phyloP scores from a whole-genome alignment of 1,140 invertebrate species.

The Limonius californicus region DNA sequence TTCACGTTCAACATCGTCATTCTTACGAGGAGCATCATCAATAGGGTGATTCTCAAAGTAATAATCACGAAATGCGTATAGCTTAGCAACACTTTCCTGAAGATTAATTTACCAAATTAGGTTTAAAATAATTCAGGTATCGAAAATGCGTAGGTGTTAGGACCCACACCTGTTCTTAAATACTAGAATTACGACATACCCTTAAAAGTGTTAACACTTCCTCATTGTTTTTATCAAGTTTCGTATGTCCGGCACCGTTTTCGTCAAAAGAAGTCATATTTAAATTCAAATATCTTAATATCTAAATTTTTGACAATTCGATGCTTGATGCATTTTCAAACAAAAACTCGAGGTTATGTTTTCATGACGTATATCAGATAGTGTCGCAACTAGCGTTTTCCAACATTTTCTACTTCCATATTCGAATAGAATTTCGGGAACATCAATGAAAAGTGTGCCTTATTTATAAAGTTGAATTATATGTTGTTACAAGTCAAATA shows the following conservation, averaged over 20 bases:
- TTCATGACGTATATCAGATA: background rate
- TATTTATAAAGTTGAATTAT: no score
- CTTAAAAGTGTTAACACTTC: conserved; percentile 15
- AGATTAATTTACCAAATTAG: conserved; percentile 33
- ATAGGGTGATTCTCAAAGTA: conserved; percentile 75
- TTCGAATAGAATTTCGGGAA: no score
- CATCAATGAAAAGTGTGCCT: no score
- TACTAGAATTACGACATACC: conserved; percentile 11
- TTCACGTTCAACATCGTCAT: conserved; percentile 61
- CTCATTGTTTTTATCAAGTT: background rate
- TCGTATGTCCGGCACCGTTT: background rate
- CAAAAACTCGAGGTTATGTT: background rate
- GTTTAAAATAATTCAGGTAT: no score
- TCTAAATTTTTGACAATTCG: background rate
- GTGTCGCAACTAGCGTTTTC: no score
- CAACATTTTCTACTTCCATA: no score
- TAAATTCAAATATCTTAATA: background rate
- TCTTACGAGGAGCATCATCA: conserved; percentile 64
- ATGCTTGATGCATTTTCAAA: background rate
- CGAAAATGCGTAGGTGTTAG: conserved; percentile 14
- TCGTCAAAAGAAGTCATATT: background rate
- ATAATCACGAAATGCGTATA: conserved; percentile 70
- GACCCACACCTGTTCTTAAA: conserved; percentile 18
- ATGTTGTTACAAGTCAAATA: no score
- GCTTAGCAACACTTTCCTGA: conserved; percentile 60